Conservation (phyloP, 2,113 vertebrate genomes). For the Nesoenas mayeri region DNA sequence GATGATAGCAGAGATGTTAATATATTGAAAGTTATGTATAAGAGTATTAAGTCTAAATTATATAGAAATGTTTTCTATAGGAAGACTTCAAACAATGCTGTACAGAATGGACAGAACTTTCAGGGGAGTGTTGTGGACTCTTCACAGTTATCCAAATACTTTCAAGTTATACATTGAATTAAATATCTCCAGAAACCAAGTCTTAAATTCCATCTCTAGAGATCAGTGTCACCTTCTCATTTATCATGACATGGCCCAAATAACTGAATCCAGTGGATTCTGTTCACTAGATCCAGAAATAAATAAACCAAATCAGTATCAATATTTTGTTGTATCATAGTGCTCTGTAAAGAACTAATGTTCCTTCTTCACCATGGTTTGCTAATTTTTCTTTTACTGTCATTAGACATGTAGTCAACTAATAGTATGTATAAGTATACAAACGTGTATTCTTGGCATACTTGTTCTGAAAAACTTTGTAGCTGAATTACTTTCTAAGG, state of each 20-base stretch:
- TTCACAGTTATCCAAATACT: background rate
- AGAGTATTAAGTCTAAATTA: background rate
- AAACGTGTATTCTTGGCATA: background rate
- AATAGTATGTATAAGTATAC: background rate
- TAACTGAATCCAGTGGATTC: background rate
- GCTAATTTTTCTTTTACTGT: background rate
- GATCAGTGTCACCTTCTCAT: background rate
- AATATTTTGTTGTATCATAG: background rate
- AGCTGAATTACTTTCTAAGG: background rate
- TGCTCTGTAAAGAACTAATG: background rate
- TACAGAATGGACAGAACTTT: background rate
- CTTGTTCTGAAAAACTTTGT: background rate
- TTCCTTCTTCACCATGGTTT: background rate
- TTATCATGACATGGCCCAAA: background rate
- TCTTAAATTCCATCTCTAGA: background rate
- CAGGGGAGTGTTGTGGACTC: background rate
- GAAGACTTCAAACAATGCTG: background rate
- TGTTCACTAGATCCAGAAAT: background rate
- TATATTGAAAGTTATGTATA: background rate
- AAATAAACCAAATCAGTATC: background rate
- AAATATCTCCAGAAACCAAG: background rate
- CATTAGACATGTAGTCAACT: background rate
- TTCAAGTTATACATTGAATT: background rate
- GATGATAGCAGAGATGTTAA: background rate
- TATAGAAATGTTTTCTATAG: background rate